Evolutionary conservation across 2,797 vertebrate species (phyloP), one percentile per base, ranked within the genome.

Genomic region (Manis javanica): DNA sequence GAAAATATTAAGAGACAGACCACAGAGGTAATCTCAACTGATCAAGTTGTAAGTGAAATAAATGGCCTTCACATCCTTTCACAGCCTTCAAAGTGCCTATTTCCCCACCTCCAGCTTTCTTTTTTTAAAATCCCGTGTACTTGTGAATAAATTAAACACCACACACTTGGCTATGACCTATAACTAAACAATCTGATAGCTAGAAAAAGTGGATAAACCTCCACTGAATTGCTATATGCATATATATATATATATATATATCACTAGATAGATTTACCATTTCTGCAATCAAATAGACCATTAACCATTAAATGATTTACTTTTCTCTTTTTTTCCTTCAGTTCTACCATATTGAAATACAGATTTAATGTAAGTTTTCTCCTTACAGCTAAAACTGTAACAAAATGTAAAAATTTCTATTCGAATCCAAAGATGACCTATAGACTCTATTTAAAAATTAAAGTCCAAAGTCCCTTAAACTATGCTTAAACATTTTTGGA

Each of bases 361-460:
- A 21, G 61, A 94, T 61, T 89, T 26, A 26, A 63, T 78, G 16
- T n/a, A 59, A 69, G 19, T 90, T 72, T 94, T 64, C 46, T 24
- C 82, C 31, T 66, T 89, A 96, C 94, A 64, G 59, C 71, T 93
- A 85, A 90, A 82, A 94, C 55, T 82, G 26, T 66, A 92, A 66
- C 57, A 89, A 81, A 57, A 86, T 71, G 13, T 29, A 81, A 93
- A 83, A 90, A 61, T 71, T 87, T 77, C 66, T 92, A 64, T n/a
- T 61, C 16, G 21, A 88, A 93, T 87, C n/a, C 77, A 63, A 95
- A 90, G 37, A 29, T 49, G 84, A 95, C 82, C 64, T 84, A 55
- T 81, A 46, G n/a, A 81, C 85, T n/a, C 21, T 42, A 87, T 69
- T 64, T 93, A 78, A 86, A 96, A 94, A 51, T 75, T 39, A 74